Base-by-base conservation (phyloP, 2,113 vertebrate species). In the Varanus salvator region DNA sequence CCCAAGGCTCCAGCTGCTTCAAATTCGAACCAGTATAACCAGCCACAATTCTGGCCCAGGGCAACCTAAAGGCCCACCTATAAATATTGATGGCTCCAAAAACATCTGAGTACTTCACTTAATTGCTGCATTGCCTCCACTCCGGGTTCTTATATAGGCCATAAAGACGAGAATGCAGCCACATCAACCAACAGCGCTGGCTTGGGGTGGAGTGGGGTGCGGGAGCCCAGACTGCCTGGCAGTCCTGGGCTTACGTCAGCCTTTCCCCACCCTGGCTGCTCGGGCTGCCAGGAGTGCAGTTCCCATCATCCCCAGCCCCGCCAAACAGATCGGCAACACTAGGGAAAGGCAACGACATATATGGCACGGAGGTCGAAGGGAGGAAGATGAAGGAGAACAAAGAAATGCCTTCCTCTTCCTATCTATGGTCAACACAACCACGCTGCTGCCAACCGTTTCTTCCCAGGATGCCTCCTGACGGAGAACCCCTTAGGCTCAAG, bases 181-280 rank as follows among this genome's bases (percentile, higher is more conserved):
- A 50, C 64, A 82, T 57, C 8, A 60, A 12, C 57, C 57, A 14
- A 60, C 57, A 14, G 57, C 57, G 3, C 57, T 3, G 57, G 57
- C 57, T 60, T 11, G 14, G 38, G 54, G 54, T 57, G 14, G 54
- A 5, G 8, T 9, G 54, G 7, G 54, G 54, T 57, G 54, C 1
- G 9, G 57, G 9, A 60, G 57, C 17, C 12, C 57, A 60, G 57
- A 3, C 57, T 60, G 57, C 31, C 82, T 27, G 90, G 60, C 88
- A 72, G 76, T 8, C 87, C 85, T 8, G 68, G 0, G 68, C 29
- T 91, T 91, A 90, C 92, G 85, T 92, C 91, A 85, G 57, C 91
- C 87, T 90, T 85, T 54, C 88, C 90, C 88, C 23, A 60, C 11
- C 57, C 57, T 60, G 57, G 12, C 15, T 11, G 11, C 57, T 14